These are phyloP conservation scores for Neodiprion pinetum DNA, from an alignment of 1,140 invertebrate species.

Conservation along the genomic window DNA sequence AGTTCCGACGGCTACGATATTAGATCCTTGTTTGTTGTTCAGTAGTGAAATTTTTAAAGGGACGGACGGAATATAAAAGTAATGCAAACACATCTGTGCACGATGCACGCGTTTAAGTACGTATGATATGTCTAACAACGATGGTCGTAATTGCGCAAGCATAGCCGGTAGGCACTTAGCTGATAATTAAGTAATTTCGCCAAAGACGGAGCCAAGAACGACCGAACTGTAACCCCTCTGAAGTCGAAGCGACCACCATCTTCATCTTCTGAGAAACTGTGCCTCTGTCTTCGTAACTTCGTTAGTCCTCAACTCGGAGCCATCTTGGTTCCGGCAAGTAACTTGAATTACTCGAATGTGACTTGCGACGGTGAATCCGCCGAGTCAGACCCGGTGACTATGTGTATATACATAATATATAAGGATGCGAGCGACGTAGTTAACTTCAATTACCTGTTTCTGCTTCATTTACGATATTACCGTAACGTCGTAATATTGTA, in stretches of 20 bases:
- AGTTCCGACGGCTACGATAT: no score
- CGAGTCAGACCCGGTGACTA: no score
- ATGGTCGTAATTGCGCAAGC: constrained; percentile 36
- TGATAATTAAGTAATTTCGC: constrained; percentile 61
- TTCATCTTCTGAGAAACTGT: not conserved
- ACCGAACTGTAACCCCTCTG: constrained; percentile 26
- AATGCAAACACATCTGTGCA: no score
- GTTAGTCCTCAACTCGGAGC: constrained; percentile 49
- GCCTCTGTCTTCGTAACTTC: constrained; percentile 51
- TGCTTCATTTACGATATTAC: constrained; percentile 3
- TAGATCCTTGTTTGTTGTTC: no score
- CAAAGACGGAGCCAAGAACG: constrained; percentile 37
- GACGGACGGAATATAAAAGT: no score
- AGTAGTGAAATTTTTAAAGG: no score
- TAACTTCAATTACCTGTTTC: constrained; percentile 42
- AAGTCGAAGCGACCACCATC: not conserved
- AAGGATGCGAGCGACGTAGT: constrained; percentile 44
- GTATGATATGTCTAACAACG: no score
- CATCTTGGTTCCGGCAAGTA: constrained; percentile 56
- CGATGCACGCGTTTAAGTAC: no score
- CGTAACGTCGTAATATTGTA: not conserved
- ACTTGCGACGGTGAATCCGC: not conserved
- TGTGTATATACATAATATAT: no score
- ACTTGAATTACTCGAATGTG: constrained; percentile 33
- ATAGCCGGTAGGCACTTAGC: constrained; percentile 56